Base-by-base conservation (phyloP, 1,140 invertebrate species). In the Mamestra configurata region DNA sequence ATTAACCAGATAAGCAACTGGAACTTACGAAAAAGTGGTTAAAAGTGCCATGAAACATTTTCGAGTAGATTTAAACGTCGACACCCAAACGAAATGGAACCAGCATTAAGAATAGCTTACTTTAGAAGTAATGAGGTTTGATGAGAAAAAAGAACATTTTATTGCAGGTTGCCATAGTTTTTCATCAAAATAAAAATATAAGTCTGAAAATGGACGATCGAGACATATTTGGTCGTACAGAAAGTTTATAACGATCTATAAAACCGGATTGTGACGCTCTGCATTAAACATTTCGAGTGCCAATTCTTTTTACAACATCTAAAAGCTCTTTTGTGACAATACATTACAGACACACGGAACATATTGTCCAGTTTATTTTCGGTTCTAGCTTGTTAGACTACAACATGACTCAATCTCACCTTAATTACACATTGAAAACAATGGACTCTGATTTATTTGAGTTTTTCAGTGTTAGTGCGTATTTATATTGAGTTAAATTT, bases 401-500 rank as follows among this genome's bases (percentile, higher is more conserved):
- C 59, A 43, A 37, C 18, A n/a, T 76, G 57, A 49, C 18, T 75
- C 72, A 73, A 22, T 35, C 40, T 31, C 51, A 61, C 35, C 22
- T 61, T 46, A 61, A 64, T 46, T 64, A 31, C 57, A 64, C 57
- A 49, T 46, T 27, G 24, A 64, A 55, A 46, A 43, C 37, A 61
- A 40, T 35, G n/a, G 40, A 55, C 22, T 31, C 27, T 57, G 71
- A 73, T 57, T 73, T 57, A 57, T 57, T 18, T 15, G 18, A 20
- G 31, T 73, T 73, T 57, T 40, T 73, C 22, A 20, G 46, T 43
- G 13, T 64, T 64, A 46, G 40, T 40, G 24, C 18, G 66, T 49
- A 49, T 46, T 70, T 70, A 70, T 66, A 66, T 70, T 11, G 55
- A 27, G 37, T 46, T 46, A 76, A 43, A 64, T 76, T 76, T 76